These are phyloP conservation scores for Morinoia aosen DNA, from an alignment of 2,888 invertebrate species.

Conservation along the genomic window DNA sequence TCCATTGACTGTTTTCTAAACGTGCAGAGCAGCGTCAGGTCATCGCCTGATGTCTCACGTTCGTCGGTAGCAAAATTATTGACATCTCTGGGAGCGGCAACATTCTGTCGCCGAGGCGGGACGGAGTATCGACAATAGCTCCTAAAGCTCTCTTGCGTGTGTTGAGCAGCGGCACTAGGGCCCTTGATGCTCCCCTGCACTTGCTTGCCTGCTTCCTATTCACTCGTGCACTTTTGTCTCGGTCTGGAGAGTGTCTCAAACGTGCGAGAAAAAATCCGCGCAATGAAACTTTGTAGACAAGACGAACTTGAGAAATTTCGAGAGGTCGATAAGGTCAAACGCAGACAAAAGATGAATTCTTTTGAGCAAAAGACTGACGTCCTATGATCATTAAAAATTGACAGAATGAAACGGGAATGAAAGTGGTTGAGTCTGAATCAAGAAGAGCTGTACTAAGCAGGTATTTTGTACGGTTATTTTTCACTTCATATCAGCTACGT, in stretches of 20 bases:
- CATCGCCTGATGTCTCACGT: background rate
- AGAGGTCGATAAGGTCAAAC: constrained; percentile 16
- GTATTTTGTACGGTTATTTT: background rate
- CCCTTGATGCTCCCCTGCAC: background rate
- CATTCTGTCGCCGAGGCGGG: background rate
- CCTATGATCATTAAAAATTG: background rate
- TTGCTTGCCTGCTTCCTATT: constrained; percentile 22
- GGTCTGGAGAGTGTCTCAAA: constrained; percentile 17
- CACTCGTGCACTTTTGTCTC: background rate
- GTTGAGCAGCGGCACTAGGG: background rate
- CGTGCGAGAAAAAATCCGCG: background rate
- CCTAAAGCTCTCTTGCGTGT: background rate
- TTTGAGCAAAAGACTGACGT: background rate
- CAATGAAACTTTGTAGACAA: background rate
- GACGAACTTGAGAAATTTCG: constrained; percentile 36
- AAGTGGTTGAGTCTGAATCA: background rate
- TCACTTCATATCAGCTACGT: background rate
- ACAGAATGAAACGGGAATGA: background rate
- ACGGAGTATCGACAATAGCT: background rate
- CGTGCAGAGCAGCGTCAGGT: background rate
- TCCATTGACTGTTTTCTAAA: background rate
- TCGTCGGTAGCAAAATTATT: background rate
- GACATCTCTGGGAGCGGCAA: background rate
- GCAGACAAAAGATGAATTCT: background rate
- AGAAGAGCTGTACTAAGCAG: background rate